Conservation (phyloP, 2,888 invertebrate species). For the Drosophila parthenogenetica region DNA sequence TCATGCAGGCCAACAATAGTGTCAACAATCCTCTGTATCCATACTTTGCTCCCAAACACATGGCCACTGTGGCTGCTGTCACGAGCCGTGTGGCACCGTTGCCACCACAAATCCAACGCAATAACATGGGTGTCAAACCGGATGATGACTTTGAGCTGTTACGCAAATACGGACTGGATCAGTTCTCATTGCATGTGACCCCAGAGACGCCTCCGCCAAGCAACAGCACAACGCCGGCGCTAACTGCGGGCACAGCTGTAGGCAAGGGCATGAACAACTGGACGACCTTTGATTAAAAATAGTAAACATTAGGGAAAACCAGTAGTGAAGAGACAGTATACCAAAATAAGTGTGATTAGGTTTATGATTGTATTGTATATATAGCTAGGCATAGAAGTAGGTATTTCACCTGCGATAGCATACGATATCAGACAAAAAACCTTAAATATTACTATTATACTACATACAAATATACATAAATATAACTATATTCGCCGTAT, state of each 20-base stretch:
- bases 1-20: constrained; percentile 64
- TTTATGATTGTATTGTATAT: constrained; percentile 56
- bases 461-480: constrained; percentile 11
- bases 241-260: constrained; percentile 55
- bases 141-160: constrained; percentile 84
- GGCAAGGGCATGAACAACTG: constrained; percentile 82
- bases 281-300: constrained; percentile 83
- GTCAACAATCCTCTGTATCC: constrained; percentile 86
- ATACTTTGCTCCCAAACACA: constrained; percentile 85
- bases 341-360: constrained; percentile 76
- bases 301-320: background rate
- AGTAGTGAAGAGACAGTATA: constrained; percentile 47
- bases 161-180: constrained; percentile 85
- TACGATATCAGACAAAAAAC: constrained; percentile 50
- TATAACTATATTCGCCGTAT: constrained; percentile 14
- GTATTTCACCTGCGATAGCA: constrained; percentile 32
- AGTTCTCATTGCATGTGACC: constrained; percentile 81
- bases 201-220: constrained; percentile 42
- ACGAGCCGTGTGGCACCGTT: constrained; percentile 62
- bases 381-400: constrained; percentile 44
- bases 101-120: constrained; percentile 66
- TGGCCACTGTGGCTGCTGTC: constrained; percentile 63
- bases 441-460: constrained; percentile 55
- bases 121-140: constrained; percentile 60
- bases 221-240: constrained; percentile 34